A percentile compares a stretch with the other conserved stretches of the same genome.
These are phyloP conservation scores for Eclectus roratus DNA, from an alignment of 2,113 vertebrate genomes.

Conservation along the genomic window DNA sequence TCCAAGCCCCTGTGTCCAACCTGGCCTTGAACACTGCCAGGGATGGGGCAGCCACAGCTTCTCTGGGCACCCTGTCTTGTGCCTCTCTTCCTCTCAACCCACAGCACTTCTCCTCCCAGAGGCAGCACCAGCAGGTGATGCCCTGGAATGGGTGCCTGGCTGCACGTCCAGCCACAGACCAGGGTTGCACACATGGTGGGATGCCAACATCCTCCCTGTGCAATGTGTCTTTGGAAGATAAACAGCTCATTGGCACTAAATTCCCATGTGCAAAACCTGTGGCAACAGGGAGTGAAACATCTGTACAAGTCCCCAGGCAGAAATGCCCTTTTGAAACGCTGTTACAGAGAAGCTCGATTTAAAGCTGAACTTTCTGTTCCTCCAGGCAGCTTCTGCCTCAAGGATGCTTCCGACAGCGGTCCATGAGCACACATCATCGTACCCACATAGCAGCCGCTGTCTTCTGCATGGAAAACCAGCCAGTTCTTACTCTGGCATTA, in stretches of 20 bases:
- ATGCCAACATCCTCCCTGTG: not conserved
- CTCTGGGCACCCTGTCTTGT: not conserved
- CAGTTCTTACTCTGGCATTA: not conserved
- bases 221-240: not conserved
- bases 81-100: not conserved
- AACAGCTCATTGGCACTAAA: not conserved
- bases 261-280: not conserved
- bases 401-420: not conserved
- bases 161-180: not conserved
- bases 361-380: not conserved
- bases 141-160: too few relatives aligned
- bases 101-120: not conserved
- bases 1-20: not conserved
- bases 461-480: not conserved
- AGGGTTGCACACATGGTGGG: too few relatives aligned
- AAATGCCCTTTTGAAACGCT: not conserved
- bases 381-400: not conserved
- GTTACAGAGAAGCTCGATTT: not conserved
- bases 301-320: not conserved
- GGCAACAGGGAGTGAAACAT: not conserved
- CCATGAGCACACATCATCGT: rapidly evolving
- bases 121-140: not conserved
- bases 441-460: not conserved
- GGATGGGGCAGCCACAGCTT: not conserved
- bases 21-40: not conserved